These are phyloP conservation scores for Seladonia tumulorum DNA, from an alignment of 2,888 invertebrate species.

Conservation along the genomic window DNA sequence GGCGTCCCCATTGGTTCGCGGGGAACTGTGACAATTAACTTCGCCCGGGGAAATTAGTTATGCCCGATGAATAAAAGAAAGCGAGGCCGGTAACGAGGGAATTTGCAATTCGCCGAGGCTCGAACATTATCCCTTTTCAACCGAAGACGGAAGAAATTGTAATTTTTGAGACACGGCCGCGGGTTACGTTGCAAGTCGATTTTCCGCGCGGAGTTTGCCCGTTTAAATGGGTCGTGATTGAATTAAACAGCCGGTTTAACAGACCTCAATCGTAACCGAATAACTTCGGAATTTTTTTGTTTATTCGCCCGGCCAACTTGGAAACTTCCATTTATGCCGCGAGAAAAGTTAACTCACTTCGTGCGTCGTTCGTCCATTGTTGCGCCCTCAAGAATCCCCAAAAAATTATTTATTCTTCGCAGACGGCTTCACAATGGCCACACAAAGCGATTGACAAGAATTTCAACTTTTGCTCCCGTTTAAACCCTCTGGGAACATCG, in stretches of 20 bases:
- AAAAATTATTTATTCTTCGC: too few species aligned
- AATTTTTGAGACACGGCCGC: slow-evolving; percentile 23
- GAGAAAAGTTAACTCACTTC: not conserved
- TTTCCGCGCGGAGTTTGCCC: slow-evolving; percentile 1
- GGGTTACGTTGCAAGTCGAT: slow-evolving; percentile 41
- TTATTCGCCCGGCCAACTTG: not conserved
- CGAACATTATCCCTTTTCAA: slow-evolving; percentile 7
- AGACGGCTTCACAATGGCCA: too few species aligned
- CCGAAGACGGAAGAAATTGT: not conserved
- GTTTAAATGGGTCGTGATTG: not conserved
- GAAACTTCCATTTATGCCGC: not conserved
- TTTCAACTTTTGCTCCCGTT: too few species aligned
- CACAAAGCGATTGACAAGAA: too few species aligned
- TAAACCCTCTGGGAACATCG: too few species aligned
- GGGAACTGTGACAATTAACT: slow-evolving; percentile 21
- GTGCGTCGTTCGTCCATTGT: not conserved
- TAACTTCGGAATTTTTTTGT: not conserved
- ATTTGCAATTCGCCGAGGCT: slow-evolving; percentile 48
- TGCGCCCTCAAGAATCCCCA: not conserved
- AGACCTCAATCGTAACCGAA: not conserved
- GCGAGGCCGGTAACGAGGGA: slow-evolving; percentile 29
- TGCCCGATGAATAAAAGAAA: slow-evolving; percentile 52
- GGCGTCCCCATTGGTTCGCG: slow-evolving; percentile 15
- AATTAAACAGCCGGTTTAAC: slow-evolving; percentile 11
- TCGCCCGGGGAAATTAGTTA: slow-evolving; percentile 39